Evolutionary conservation across 2,888 invertebrate genomes (phyloP), one percentile per base, ranked within the genome.

Genomic region (Neocrepidodera transversa): DNA sequence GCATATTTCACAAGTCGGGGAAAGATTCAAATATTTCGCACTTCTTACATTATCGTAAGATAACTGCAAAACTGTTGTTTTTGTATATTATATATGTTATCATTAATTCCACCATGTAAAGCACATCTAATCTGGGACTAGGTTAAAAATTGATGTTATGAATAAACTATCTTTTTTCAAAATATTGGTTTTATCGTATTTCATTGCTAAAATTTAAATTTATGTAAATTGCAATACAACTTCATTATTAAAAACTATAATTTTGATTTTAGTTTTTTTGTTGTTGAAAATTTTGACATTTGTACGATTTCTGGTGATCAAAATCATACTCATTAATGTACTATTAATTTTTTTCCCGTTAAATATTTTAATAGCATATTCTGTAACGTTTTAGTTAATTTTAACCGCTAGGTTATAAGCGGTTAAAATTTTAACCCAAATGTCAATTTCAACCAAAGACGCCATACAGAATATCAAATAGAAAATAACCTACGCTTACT

Each of bases 31-130:
- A 14, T n/a, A 42, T 42, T 32, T 32, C 32, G 18, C 20, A 42
- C 42, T 42, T 42, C 18, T 42, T 20, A 42, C 42, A 42, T 42
- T 42, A 42, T 42, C 42, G 20, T 13, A 18, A 42, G 42, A 42
- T 42, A 42, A 42, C 42, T 23, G 20, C 16, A 23, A 42, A 42
- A 8, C 20, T 10, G 18, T 42, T 42, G 6, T 8, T 6, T 42
- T 11, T 42, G 3, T 8, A 23, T 20, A 13, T 20, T 18, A 6
- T 42, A 11, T 20, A 14, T 16, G 11, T n/a, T 17, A 40, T 6
- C 3, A 16, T 11, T n/a, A 7, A 11, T 42, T 11, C n/a, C 10
- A 20, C 13, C 23, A 20, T 10, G 18, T 42, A 13, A 20, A n/a
- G n/a, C 6, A 42, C 18, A 5, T 42, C 42, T 42, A 42, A 42